Evolutionary conservation across 2,113 vertebrate genomes (phyloP), one percentile per base, ranked within the genome.

Genomic region (Propithecus coquereli): DNA sequence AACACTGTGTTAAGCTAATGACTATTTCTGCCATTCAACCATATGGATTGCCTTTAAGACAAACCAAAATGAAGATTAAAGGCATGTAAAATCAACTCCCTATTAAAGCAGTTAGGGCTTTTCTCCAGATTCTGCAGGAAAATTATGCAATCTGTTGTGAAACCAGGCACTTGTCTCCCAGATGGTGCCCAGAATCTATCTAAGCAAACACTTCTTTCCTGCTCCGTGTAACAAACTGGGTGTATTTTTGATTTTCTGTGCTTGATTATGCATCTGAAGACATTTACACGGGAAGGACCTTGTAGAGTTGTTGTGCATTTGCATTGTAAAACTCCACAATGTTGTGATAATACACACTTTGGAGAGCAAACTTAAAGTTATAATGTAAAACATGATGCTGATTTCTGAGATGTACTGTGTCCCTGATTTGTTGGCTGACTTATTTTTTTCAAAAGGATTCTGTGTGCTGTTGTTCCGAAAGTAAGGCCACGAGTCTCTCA

Each of bases 91-190:
- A 98, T 98, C 98, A 98, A 97, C 98, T 98, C 97, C 98, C 98
- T 98, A 98, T 98, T 98, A 98, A 98, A 98, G 97, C 97, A 98
- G 98, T 98, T 98, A 98, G 97, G 89, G 98, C 96, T 98, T 98
- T 98, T 98, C 96, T 98, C 98, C 98, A 98, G 98, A 98, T 98
- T 98, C 98, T 96, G 97, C 97, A 97, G 79, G 93, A 98, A 98
- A 98, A 98, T 98, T 97, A 98, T 98, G 97, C 98, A 99, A 98
- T 99, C 98, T 99, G 98, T 98, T 99, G 98, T 98, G 98, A 98
- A 99, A 98, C 97, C 97, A 97, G 95, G 95, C 98, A 97, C 98
- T 99, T 98, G 98, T 97, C 97, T 98, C 98, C 98, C 98, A 99
- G 98, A 98, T 99, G 98, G 98, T 98, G 85, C 95, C 96, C 96